Percentiles rank a stretch among this genome's conserved stretches.
Conservation (phyloP, 1,140 invertebrate species). For the Drosophila novamexicana region DNA sequence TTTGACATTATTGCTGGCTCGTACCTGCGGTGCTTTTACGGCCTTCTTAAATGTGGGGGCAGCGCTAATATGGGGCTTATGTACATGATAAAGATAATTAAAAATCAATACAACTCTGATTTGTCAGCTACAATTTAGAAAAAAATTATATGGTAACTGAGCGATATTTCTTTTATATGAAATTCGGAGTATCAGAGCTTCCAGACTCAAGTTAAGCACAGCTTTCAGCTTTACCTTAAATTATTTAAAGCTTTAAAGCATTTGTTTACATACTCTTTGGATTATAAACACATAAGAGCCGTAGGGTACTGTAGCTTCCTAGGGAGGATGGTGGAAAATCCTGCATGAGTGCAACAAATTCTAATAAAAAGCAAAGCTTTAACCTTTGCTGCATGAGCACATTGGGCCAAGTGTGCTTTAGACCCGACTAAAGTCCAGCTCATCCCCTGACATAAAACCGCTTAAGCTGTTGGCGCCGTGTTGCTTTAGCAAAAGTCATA, state of each 20-base stretch:
- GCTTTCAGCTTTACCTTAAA: background rate
- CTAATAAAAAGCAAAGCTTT: constrained; percentile 31
- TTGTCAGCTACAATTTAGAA: background rate
- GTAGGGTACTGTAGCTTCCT: background rate
- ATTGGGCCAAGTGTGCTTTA: constrained; percentile 19
- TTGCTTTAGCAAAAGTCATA: constrained; percentile 39
- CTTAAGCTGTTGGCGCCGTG: constrained; percentile 21
- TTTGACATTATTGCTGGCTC: constrained; percentile 47
- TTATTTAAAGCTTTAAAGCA: background rate
- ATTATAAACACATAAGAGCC: background rate
- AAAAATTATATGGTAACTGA: background rate
- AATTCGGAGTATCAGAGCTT: background rate
- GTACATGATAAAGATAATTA: constrained; percentile 19
- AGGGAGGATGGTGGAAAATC: constrained; percentile 11
- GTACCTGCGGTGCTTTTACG: constrained; percentile 1
- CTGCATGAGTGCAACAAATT: constrained; percentile 17
- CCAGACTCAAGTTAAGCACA: background rate
- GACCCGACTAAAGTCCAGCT: constrained; percentile 19
- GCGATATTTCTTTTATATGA: too few relatives aligned
- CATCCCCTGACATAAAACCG: constrained; percentile 15
- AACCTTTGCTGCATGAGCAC: constrained; percentile 18
- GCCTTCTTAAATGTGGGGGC: background rate
- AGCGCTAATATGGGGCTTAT: background rate
- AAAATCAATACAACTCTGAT: constrained; percentile 44
- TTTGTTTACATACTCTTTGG: background rate